These are phyloP conservation scores for Ptilodon capucinus DNA, from an alignment of 2,888 invertebrate species.

Conservation along the genomic window DNA sequence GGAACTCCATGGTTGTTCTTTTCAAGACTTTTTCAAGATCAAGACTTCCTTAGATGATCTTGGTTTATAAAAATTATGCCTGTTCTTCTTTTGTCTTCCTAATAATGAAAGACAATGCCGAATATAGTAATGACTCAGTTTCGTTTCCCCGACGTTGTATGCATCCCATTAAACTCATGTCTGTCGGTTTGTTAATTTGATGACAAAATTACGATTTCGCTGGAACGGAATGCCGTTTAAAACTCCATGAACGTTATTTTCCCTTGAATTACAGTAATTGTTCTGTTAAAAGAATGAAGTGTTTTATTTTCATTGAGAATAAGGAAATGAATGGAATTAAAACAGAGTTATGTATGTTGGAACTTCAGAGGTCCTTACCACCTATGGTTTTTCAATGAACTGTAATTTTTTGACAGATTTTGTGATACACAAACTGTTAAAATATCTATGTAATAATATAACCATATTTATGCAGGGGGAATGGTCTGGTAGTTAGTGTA, in stretches of 20 bases:
- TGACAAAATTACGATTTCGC: constrained; percentile 15
- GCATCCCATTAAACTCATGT: constrained; percentile 4
- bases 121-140: not conserved
- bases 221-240: constrained; percentile 3
- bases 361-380: no score
- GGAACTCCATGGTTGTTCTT: no score
- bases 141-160: not conserved
- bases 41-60: not conserved
- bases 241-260: not conserved
- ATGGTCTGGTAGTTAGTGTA: no score
- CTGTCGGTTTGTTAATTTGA: constrained; percentile 16
- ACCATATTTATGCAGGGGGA: no score
- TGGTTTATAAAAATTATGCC: not conserved
- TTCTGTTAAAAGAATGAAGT: not conserved
- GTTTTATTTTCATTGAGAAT: not conserved
- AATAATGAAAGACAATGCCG: not conserved
- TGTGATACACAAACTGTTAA: no score
- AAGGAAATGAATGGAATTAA: not conserved
- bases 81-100: not conserved
- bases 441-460: no score
- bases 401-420: no score
- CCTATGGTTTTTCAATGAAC: no score
- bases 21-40: not conserved
- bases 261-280: not conserved
- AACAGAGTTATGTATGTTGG: not conserved